Evolutionary conservation across 2,797 vertebrate species (phyloP).

Genomic region (Sebastes trivittatus): DNA sequence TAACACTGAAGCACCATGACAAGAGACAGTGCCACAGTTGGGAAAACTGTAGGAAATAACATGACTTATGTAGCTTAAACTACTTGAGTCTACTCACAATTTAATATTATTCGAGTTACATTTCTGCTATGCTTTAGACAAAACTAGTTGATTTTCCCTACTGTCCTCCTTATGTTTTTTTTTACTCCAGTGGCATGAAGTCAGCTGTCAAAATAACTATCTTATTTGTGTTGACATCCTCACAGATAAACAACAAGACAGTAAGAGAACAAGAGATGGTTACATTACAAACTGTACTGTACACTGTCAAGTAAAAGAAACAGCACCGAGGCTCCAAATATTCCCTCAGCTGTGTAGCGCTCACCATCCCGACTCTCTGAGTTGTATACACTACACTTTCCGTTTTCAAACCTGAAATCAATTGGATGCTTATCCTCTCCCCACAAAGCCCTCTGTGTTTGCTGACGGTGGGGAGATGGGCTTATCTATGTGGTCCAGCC

Average conservation of each 20-base stretch:
- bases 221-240: constrained; percentile 4
- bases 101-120: background rate
- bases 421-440: constrained; percentile 65
- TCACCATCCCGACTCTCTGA: background rate
- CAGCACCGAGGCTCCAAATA: background rate
- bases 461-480: constrained; percentile 53
- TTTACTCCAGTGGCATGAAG: background rate
- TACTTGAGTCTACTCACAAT: background rate
- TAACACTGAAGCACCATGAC: background rate
- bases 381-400: constrained; percentile 53
- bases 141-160: background rate
- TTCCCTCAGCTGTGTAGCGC: background rate
- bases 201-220: constrained; percentile 4
- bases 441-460: constrained; percentile 65
- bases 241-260: background rate
- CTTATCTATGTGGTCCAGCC: constrained; percentile 79
- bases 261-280: background rate
- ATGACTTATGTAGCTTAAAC: background rate
- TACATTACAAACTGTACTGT: constrained; percentile 10
- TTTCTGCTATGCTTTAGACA: background rate
- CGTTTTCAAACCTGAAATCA: constrained; percentile 70
- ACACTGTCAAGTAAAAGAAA: constrained; percentile 13
- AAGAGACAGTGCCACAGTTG: too few species aligned
- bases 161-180: background rate
- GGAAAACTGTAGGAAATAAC: background rate